Evolutionary conservation across 2,888 invertebrate species (phyloP).

Genomic region (Isoperla grammatica): DNA sequence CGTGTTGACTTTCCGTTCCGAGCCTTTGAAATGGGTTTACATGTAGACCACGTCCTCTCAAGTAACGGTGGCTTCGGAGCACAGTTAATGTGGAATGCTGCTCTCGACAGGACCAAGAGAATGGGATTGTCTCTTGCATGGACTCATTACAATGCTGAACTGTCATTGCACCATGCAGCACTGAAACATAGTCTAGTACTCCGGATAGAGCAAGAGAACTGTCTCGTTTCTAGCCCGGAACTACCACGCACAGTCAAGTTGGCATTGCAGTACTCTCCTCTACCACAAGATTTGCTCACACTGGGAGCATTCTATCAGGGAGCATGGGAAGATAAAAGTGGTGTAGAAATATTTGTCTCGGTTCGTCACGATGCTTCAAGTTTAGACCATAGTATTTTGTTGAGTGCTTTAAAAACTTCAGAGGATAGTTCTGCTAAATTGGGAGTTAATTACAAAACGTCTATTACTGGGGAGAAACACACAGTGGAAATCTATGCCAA

Average conservation of each 20-base stretch:
- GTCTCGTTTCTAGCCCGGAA: constrained; percentile 19
- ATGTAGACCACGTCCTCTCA: not conserved
- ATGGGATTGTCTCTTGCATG: constrained; percentile 31
- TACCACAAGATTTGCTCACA: constrained; percentile 28
- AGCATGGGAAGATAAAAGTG: not conserved
- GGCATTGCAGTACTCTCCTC: constrained; percentile 31
- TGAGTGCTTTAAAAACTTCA: not conserved
- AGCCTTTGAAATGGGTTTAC: constrained; percentile 30
- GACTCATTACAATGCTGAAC: constrained; percentile 27
- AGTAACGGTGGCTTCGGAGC: constrained; percentile 2
- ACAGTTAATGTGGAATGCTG: constrained; percentile 37
- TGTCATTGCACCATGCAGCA: constrained; percentile 32
- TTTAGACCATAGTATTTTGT: constrained; percentile 24
- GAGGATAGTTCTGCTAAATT: constrained; percentile 18
- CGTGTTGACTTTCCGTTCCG: constrained; percentile 35
- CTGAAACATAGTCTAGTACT: constrained; percentile 32
- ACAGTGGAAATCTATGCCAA: constrained; percentile 22
- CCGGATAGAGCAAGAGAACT: constrained; percentile 28
- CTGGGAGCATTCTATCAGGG: constrained; percentile 6
- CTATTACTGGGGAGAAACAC: constrained; percentile 17
- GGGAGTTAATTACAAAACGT: constrained; percentile 20
- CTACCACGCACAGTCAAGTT: constrained; percentile 24
- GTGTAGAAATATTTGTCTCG: not conserved
- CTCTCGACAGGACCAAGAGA: constrained; percentile 32
- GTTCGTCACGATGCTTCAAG: constrained; percentile 30